phyloP scores from a whole-genome alignment of 30 jellyfish, hydroid and myxozoan genomes.

The Turritopsis dohrnii region DNA sequence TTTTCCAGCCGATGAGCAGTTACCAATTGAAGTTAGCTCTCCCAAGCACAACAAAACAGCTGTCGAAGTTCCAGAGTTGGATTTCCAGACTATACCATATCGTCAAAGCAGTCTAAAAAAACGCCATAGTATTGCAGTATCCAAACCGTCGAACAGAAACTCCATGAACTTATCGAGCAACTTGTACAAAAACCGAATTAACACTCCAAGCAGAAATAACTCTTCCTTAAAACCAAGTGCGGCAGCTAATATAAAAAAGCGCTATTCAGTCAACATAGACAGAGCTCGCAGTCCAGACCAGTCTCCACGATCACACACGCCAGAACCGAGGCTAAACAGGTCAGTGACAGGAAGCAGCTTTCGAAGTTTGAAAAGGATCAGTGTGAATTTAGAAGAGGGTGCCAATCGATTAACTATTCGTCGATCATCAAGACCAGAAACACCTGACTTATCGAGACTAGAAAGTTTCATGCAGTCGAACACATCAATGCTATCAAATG shows the following conservation, averaged over 20 bases:
- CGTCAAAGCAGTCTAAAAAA: background rate
- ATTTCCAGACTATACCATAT: conserved; percentile 15
- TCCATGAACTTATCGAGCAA: background rate
- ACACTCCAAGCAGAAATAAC: background rate
- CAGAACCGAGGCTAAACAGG: conserved; percentile 2
- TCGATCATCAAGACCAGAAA: conserved; percentile 27
- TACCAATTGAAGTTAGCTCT: conserved; percentile 27
- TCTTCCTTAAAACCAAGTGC: background rate
- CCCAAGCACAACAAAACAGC: conserved; percentile 5
- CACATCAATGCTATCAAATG: background rate
- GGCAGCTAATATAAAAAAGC: background rate
- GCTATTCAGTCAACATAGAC: background rate
- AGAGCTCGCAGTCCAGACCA: background rate
- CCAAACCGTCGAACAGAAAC: conserved; percentile 19
- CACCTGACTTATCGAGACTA: conserved; percentile 18
- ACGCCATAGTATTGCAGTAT: conserved; percentile 30
- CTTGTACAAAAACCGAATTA: background rate
- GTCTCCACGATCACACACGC: conserved; percentile 9
- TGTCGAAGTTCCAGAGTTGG: background rate
- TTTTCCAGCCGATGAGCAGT: background rate
- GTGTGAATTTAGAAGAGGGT: conserved; percentile 1
- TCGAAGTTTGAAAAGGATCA: conserved; percentile 4
- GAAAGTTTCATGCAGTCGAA: conserved; percentile 29
- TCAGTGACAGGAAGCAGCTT: background rate
- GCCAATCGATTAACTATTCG: conserved; percentile 11